These are phyloP conservation scores for Bugulina stolonifera DNA, from an alignment of 2,888 invertebrate species.

Conservation along the genomic window DNA sequence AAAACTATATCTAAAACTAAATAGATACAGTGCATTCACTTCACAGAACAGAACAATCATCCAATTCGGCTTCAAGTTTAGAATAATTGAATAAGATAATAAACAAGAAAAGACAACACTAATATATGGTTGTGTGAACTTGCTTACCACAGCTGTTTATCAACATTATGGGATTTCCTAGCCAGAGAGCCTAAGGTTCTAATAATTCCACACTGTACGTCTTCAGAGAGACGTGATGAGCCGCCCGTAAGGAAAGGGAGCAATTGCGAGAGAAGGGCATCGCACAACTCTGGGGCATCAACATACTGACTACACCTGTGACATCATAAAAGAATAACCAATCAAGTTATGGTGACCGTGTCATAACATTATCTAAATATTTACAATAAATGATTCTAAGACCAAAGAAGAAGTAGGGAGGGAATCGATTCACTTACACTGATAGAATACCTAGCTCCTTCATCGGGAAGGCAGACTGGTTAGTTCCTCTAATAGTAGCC, in stretches of 20 bases:
- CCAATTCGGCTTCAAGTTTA: too few species aligned
- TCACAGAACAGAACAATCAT: too few species aligned
- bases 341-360: too few species aligned
- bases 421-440: constrained; percentile 35
- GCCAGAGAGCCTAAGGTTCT: constrained; percentile 2
- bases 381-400: too few species aligned
- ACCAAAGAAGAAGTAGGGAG: too few species aligned
- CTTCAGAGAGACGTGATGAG: constrained; percentile 7
- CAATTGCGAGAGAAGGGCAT: constrained; percentile 38
- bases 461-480: constrained; percentile 35
- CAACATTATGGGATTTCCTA: not conserved
- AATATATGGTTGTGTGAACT: too few species aligned
- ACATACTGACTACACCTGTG: constrained; percentile 44
- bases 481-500: constrained; percentile 33
- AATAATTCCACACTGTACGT: constrained; percentile 12
- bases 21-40: not conserved
- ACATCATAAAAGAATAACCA: too few species aligned
- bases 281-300: constrained; percentile 38
- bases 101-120: too few species aligned
- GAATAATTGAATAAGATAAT: too few species aligned
- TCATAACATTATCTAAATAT: too few species aligned
- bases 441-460: constrained; percentile 47
- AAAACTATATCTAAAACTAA: not conserved
- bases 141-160: constrained; percentile 8
- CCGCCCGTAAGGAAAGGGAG: constrained; percentile 40